A percentile compares a stretch with the other conserved stretches of the same genome.
Conservation (phyloP, 2,113 vertebrate genomes). For the Pristiophorus japonicus region DNA sequence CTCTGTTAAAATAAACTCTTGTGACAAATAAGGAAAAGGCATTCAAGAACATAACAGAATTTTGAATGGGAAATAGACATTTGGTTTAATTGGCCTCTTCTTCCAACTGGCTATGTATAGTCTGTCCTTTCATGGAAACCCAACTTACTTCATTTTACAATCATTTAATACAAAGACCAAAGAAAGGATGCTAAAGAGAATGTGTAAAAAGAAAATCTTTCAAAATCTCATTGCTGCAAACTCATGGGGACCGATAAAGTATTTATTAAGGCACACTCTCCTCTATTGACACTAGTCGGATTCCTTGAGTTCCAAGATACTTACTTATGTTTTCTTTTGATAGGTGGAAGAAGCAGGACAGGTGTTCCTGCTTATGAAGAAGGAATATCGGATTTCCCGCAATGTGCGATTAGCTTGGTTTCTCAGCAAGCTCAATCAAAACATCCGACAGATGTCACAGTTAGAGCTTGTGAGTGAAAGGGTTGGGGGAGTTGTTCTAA, state of each 20-base stretch:
- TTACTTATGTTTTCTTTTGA: slow-evolving; percentile 29
- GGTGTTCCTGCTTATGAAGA: slow-evolving; percentile 91
- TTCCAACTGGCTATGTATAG: neutral
- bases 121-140: neutral
- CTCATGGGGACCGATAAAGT: neutral
- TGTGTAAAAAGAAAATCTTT: neutral
- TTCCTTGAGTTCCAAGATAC: neutral
- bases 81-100: neutral
- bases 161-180: neutral
- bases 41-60: neutral
- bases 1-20: neutral
- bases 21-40: neutral
- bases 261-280: neutral
- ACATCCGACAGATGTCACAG: slow-evolving; percentile 70
- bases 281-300: neutral
- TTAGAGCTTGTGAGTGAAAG: slow-evolving; percentile 71
- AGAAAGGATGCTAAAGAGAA: neutral
- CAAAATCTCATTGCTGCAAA: neutral
- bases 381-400: slow-evolving; percentile 89
- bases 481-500: neutral
- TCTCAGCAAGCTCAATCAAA: slow-evolving; percentile 80
- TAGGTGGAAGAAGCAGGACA: slow-evolving; percentile 95
- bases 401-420: slow-evolving; percentile 96
- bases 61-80: neutral
- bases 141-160: neutral